Evolutionary conservation across 2,888 invertebrate genomes (phyloP).

Genomic region (Drosophila stalkeri): DNA sequence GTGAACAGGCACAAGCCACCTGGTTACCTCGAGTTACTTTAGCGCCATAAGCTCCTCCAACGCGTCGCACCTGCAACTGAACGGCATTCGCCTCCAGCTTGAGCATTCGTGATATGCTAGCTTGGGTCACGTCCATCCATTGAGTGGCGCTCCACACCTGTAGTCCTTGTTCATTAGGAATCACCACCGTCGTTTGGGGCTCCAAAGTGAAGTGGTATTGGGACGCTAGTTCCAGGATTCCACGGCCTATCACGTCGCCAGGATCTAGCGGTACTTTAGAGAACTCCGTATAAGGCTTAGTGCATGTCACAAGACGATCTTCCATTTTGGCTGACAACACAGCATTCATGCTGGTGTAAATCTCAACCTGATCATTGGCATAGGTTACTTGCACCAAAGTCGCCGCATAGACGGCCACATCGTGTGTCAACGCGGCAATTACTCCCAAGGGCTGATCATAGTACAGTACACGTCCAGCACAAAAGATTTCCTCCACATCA

Average conservation of each 20-base stretch:
- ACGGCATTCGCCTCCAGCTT: constrained; percentile 88
- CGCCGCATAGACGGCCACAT: constrained; percentile 85
- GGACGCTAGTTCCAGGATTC: constrained; percentile 86
- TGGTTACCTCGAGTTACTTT: constrained; percentile 89
- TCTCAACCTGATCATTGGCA: constrained; percentile 69
- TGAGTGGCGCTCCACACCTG: constrained; percentile 89
- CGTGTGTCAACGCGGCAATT: constrained; percentile 88
- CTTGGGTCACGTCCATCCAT: constrained; percentile 88
- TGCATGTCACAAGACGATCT: constrained; percentile 56
- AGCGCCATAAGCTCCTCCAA: constrained; percentile 93
- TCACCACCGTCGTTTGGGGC: constrained; percentile 88
- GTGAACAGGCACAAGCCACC: constrained; percentile 88
- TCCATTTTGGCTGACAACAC: constrained; percentile 83
- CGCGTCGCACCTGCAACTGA: constrained; percentile 89
- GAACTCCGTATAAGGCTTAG: constrained; percentile 21
- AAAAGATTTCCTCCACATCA: constrained; percentile 83
- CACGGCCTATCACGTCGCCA: constrained; percentile 80
- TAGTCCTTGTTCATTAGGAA: constrained; percentile 90
- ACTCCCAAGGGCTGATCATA: constrained; percentile 92
- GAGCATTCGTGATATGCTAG: constrained; percentile 86
- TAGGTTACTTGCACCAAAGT: constrained; percentile 87
- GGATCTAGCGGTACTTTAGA: constrained; percentile 19
- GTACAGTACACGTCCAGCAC: constrained; percentile 84
- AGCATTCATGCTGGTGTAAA: constrained; percentile 83
- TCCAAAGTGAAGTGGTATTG: constrained; percentile 93